These are phyloP conservation scores for Macroglossus sobrinus DNA, from an alignment of 2,113 vertebrate genomes.

Conservation along the genomic window DNA sequence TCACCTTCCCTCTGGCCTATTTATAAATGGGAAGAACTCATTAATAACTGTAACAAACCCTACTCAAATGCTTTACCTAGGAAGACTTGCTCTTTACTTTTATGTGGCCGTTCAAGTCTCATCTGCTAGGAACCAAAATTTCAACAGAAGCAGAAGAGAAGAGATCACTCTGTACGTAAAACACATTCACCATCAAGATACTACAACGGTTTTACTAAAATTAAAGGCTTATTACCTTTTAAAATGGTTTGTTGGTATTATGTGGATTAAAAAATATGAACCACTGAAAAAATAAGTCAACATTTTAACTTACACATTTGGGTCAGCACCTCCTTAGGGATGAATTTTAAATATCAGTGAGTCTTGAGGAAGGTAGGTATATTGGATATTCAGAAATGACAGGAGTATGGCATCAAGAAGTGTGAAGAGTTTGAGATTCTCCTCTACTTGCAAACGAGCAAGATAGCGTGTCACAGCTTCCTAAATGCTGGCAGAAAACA, in stretches of 20 bases:
- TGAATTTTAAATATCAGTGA: background rate
- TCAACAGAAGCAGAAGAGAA: background rate
- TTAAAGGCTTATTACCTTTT: background rate
- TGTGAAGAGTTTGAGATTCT: background rate
- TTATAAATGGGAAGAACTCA: background rate
- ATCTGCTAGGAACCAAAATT: background rate
- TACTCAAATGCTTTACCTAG: background rate
- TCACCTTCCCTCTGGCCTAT: background rate
- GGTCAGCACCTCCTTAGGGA: background rate
- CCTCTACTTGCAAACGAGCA: background rate
- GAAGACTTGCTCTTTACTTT: background rate
- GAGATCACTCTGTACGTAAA: background rate
- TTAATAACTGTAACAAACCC: background rate
- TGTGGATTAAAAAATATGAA: background rate
- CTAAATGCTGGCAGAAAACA: background rate
- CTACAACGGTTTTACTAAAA: background rate
- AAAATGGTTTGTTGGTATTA: background rate
- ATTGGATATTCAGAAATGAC: background rate
- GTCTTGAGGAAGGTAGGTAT: background rate
- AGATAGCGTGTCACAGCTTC: background rate
- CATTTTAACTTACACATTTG: background rate
- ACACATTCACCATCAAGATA: background rate
- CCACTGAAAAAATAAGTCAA: background rate
- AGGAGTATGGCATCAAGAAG: background rate
- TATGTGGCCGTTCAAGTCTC: background rate